Conservation (phyloP, 2,888 invertebrate species). For the Plagodis dolabraria region DNA sequence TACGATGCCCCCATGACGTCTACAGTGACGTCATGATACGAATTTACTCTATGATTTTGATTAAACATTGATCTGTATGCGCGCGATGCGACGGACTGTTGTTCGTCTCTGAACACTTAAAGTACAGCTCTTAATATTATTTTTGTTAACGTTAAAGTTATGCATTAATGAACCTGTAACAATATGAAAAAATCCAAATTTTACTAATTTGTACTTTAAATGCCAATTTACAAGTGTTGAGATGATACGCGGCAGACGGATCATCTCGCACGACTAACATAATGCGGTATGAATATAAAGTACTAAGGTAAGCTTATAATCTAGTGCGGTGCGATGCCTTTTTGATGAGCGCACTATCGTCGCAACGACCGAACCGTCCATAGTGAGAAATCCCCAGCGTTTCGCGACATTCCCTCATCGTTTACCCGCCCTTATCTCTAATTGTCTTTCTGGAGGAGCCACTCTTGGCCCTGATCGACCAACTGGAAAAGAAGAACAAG, state of each 20-base stretch:
- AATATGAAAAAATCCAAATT: slow-evolving; percentile 83
- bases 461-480: slow-evolving; percentile 85
- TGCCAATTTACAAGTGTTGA: slow-evolving; percentile 82
- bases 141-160: slow-evolving; percentile 72
- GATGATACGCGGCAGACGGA: slow-evolving; percentile 74
- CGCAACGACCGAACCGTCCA: slow-evolving; percentile 80
- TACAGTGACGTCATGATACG: background rate
- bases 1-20: slow-evolving; percentile 28
- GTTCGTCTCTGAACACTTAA: slow-evolving; percentile 83
- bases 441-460: slow-evolving; percentile 85
- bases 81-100: slow-evolving; percentile 73
- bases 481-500: slow-evolving; percentile 85
- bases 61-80: slow-evolving; percentile 61
- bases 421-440: slow-evolving; percentile 80
- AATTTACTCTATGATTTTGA: slow-evolving; percentile 32
- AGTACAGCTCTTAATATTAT: slow-evolving; percentile 84
- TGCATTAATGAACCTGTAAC: slow-evolving; percentile 84
- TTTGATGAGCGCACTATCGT: slow-evolving; percentile 78
- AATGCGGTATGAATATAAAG: slow-evolving; percentile 70
- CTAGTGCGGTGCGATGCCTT: slow-evolving; percentile 84
- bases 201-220: slow-evolving; percentile 85
- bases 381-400: slow-evolving; percentile 82
- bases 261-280: slow-evolving; percentile 77
- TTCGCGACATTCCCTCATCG: slow-evolving; percentile 82
- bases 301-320: slow-evolving; percentile 76